Base-by-base conservation (phyloP, 2,113 vertebrate species). In the Phalacrocorax pelagicus region DNA sequence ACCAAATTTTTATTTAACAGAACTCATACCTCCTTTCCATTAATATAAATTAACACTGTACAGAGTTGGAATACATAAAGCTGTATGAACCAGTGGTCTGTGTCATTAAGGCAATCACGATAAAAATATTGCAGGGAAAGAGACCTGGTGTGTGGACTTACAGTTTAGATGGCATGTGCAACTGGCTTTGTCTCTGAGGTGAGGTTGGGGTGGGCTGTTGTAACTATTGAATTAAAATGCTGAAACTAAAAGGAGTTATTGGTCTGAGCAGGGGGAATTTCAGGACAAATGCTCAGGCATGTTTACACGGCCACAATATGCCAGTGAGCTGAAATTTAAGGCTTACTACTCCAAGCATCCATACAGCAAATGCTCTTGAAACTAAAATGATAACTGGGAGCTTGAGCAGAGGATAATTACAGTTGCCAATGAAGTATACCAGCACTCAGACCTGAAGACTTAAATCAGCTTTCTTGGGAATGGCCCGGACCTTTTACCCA, bases 381-480 rank as follows among this genome's bases (percentile, higher is more conserved):
- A 92, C 47, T 86, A 84, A 84, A 92, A 86, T 63, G 69, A 40
- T 92, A 91, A 91, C 55, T 40, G 38, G 17, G 59, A 94, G 52
- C 55, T 86, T 81, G 55, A 94, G 75, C 73, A 34, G 20, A 81
- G 52, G 26, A 27, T 91, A 95, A 92, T 92, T 96, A 92, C 69
- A 79, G 83, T 47, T 6, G 2, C n/a, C 12, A 4, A 20, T 59
- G 61, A 95, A 81, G 67, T 89, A 91, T 91, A 91, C 21, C 70
- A 85, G 49, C 44, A 89, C 81, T 96, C 77, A 87, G 84, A 92
- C 55, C 61, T 94, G 81, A 85, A 95, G 91, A 84, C 65, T 81
- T 89, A 94, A 89, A 94, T 91, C 81, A 75, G 26, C 61, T 85
- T 92, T 95, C 77, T 86, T 91, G 86, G 84, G 69, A 89, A 81